These are phyloP conservation scores for Coptodon rendalli DNA, from an alignment of 2,113 vertebrate genomes.

Conservation along the genomic window DNA sequence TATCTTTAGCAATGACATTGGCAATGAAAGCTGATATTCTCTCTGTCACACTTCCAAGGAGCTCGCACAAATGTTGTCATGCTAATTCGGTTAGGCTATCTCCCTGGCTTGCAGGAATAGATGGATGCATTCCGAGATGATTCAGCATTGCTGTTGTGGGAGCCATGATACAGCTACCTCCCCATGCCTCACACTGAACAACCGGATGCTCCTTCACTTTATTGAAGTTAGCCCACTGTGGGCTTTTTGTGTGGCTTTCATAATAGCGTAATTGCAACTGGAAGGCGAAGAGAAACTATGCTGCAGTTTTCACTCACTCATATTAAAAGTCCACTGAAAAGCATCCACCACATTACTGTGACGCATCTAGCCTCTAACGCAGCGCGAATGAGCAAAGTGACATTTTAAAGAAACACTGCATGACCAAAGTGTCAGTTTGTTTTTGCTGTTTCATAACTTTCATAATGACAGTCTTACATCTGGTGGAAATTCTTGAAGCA, in stretches of 20 bases:
- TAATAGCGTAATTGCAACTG: slow-evolving; percentile 12
- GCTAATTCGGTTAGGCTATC: slow-evolving; percentile 49
- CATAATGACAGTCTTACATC: slow-evolving; percentile 16
- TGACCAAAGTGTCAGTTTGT: slow-evolving; percentile 6
- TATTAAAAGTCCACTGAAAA: background rate
- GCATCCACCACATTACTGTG: background rate
- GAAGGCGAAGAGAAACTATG: slow-evolving; percentile 3
- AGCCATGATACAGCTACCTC: background rate
- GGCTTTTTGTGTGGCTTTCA: slow-evolving; percentile 23
- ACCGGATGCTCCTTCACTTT: slow-evolving; percentile 21
- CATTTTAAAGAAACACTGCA: slow-evolving; percentile 20
- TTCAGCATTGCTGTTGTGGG: slow-evolving; percentile 41
- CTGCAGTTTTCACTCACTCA: background rate
- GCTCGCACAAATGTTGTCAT: slow-evolving; percentile 37
- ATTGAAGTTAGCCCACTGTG: slow-evolving; percentile 28
- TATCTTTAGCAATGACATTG: slow-evolving; percentile 39
- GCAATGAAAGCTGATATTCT: slow-evolving; percentile 41
- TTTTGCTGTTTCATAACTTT: slow-evolving; percentile 9
- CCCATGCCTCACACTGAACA: background rate
- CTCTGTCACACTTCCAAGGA: slow-evolving; percentile 50
- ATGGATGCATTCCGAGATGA: slow-evolving; percentile 41
- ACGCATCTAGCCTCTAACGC: background rate
- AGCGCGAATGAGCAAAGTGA: background rate
- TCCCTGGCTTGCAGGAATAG: slow-evolving; percentile 30
- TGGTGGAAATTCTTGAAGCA: slow-evolving; percentile 26